phyloP scores from a whole-genome alignment of 2,113 vertebrate genomes.

The Rhabdornis inornatus region DNA sequence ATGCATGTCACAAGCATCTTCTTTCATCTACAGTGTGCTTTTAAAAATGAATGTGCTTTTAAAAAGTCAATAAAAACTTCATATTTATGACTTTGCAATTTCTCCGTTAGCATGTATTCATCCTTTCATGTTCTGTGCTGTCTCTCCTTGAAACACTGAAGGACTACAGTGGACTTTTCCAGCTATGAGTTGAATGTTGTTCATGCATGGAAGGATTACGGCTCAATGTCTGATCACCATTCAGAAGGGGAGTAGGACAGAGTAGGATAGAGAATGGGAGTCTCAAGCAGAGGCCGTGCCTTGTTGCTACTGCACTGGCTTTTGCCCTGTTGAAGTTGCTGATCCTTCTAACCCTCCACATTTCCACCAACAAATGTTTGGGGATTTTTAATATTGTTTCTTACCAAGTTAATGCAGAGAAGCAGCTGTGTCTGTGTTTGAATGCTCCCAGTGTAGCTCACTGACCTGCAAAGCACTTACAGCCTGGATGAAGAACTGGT shows the following conservation, averaged over 20 bases:
- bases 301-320: background rate
- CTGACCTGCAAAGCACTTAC: background rate
- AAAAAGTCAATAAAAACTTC: background rate
- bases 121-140: background rate
- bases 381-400: background rate
- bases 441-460: background rate
- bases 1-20: background rate
- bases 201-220: background rate
- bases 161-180: background rate
- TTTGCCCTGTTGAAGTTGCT: background rate
- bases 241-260: background rate
- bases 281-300: background rate
- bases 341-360: background rate
- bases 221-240: background rate
- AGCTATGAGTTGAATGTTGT: background rate
- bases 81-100: background rate
- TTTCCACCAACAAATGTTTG: background rate
- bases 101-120: background rate
- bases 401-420: background rate
- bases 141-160: background rate
- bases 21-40: background rate
- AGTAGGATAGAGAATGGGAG: background rate
- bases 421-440: background rate
- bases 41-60: background rate
- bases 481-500: background rate